Base-by-base conservation (phyloP, 35 echinoderm and acorn worm species). In the Ptychodera flava region DNA sequence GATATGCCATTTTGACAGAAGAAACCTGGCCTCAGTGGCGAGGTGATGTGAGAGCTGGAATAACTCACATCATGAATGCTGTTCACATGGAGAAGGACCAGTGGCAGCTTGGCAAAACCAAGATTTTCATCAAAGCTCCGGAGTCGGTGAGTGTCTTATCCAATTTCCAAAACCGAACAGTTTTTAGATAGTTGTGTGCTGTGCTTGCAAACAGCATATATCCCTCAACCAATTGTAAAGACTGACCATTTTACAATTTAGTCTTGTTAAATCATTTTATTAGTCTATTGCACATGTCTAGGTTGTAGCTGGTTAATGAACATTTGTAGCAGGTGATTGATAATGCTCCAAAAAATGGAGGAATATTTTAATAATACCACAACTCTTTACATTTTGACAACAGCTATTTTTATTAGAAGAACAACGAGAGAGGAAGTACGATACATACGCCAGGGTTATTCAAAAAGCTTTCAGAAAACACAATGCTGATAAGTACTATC, bases 401-500 rank as follows among this genome's bases (percentile, higher is more conserved):
- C 35, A 98, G 95, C 85, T 98, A 38, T 98, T 98, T 85, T 78
- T 98, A 75, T 53, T 98, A 33, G 95, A 98, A 35, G 95, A 98
- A 34, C 95, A 98, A 45, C 87, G 95, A 45, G 95, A 98, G 81
- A 87, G 95, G 53, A 98, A 98, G 85, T 98, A 88, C 90, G 95
- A 98, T 86, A 77, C 38, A 38, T 92, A 92, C 86, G 95, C 95
- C 35, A 78, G 95, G 30, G 88, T 94, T 30, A 90, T 98, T 30
- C 95, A 98, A 92, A 98, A 98, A 89, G 95, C 92, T 15, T 94
- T 98, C 85, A 83, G 95, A 82, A 85, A 85, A 28, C 93, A 91
- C 80, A 98, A 98, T 86, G 95, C 95, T 32, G 90, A 98, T 88
- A 94, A 94, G 86, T 90, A 98, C 86, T 98, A 92, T 88, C 92